Evolutionary conservation across 1,140 invertebrate genomes (phyloP), one percentile per base, ranked within the genome.

Genomic region (Drosophila triauraria): DNA sequence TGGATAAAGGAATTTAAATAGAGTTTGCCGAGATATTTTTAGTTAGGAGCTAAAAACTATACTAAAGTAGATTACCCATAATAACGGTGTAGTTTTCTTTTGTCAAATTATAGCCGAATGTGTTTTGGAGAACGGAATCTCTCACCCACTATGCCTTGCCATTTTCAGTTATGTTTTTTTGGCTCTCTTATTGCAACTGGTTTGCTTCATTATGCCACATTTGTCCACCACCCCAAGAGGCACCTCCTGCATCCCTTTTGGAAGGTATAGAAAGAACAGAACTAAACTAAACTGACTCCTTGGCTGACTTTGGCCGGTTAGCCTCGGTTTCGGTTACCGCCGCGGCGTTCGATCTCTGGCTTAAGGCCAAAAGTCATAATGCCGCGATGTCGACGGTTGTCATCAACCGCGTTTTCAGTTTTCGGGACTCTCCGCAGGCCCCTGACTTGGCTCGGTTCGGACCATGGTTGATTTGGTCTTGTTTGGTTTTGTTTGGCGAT

Each of bases 341-440:
- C 17, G 44, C 57, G 58, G 42, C 64, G 44, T 61, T 77, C 64
- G 64, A 74, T 75, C 70, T 69, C 65, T 81, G 63, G 78, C 79
- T 80, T 61, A 54, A 75, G 70, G 80, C 80, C 80, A 83, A 83
- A 65, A 76, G 76, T 83, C 80, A 83, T 82, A 82, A 81, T 82
- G 79, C 72, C 61, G 51, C 74, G 79, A 77, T 82, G 72, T 61
- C 75, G 69, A 75, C 70, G 75, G 75, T 75, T 83, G 80, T 82
- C 80, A 83, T 83, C 68, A 78, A 63, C 56, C 54, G 53, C 43
- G 62, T n/a, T 43, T 47, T 58, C 30, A n/a, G 27, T 68, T 27
- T 60, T 38, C 51, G 43, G 32, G 9, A 30, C 30, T 32, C 30
- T 32, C 30, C 30, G 7, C 30, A 8, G 8, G 8, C 32, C 32